Evolutionary conservation across 2,797 vertebrate genomes (phyloP).

Genomic region (Gobionotothen gibberifrons): DNA sequence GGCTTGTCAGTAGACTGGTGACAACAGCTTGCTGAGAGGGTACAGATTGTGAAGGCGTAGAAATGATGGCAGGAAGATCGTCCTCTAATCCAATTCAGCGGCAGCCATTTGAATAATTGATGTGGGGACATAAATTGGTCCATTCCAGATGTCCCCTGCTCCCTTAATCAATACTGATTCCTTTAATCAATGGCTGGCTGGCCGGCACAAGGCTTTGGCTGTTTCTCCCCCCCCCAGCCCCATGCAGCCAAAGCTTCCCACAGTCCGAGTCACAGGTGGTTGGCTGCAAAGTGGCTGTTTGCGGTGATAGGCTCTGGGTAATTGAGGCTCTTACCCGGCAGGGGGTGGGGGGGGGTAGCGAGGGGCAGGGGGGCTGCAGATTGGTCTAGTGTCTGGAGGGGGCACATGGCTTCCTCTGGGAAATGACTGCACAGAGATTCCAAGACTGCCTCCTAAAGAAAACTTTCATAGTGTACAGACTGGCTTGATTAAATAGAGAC

Average conservation of each 20-base stretch:
- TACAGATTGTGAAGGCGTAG: conserved; percentile 63
- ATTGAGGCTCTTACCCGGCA: conserved; percentile 74
- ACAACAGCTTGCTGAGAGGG: conserved; percentile 67
- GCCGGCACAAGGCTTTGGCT: conserved; percentile 63
- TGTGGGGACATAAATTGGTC: conserved; percentile 78
- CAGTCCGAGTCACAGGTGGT: conserved; percentile 80
- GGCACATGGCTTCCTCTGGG: conserved; percentile 52
- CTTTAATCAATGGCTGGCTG: conserved; percentile 80
- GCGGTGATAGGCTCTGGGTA: conserved; percentile 74
- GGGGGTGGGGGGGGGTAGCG: conserved; percentile 46
- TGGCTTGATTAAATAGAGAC: conserved; percentile 43
- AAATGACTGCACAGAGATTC: conserved; percentile 57
- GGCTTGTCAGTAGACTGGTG: conserved; percentile 47
- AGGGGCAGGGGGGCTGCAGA: conserved; percentile 49
- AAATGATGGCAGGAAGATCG: conserved; percentile 61
- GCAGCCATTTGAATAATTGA: conserved; percentile 81
- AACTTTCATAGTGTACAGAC: conserved; percentile 34
- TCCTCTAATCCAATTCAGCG: conserved; percentile 77
- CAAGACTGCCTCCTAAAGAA: conserved; percentile 36
- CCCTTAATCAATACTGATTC: conserved; percentile 83
- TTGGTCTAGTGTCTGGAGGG: conserved; percentile 60
- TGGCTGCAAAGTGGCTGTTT: conserved; percentile 80
- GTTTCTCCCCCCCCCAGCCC: conserved; percentile 37
- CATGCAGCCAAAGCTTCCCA: conserved; percentile 59
- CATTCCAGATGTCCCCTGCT: conserved; percentile 81